Evolutionary conservation across 2,888 invertebrate genomes (phyloP).

Genomic region (Drosophila affinis): DNA sequence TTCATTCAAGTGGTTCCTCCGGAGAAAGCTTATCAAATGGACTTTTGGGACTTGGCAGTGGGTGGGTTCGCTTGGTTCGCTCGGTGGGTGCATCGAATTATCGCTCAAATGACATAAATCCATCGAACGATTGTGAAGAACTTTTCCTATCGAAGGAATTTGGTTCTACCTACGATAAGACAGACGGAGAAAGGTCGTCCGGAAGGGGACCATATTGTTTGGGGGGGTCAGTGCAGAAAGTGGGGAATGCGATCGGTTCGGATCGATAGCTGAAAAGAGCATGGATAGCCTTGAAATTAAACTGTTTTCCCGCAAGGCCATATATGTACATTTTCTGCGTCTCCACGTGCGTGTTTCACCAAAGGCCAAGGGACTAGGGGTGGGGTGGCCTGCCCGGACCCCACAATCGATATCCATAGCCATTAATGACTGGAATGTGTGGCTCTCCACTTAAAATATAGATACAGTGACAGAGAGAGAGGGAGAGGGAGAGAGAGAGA

Average conservation of each 20-base stretch:
- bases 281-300: background rate
- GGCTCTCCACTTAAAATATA: too few relatives aligned
- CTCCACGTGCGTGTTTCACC: background rate
- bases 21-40: slow-evolving; percentile 13
- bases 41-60: background rate
- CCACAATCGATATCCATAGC: slow-evolving; percentile 39
- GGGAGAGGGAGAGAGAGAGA: background rate
- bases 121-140: slow-evolving; percentile 21
- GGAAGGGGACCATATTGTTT: background rate
- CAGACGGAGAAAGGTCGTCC: slow-evolving; percentile 11
- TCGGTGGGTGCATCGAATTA: slow-evolving; percentile 7
- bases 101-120: slow-evolving; percentile 27
- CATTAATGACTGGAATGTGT: background rate
- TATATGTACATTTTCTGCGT: background rate
- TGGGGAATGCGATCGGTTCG: background rate
- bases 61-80: background rate
- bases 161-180: slow-evolving; percentile 12
- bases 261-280: background rate
- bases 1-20: slow-evolving; percentile 7
- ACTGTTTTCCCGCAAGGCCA: background rate
- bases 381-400: background rate
- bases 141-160: slow-evolving; percentile 37
- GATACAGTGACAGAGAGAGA: background rate
- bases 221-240: background rate
- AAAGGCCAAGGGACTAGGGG: background rate